A percentile compares a stretch with the other conserved stretches of the same genome.
These are phyloP conservation scores for Anas platyrhynchos DNA, from an alignment of 2,113 vertebrate genomes.

Conservation along the genomic window DNA sequence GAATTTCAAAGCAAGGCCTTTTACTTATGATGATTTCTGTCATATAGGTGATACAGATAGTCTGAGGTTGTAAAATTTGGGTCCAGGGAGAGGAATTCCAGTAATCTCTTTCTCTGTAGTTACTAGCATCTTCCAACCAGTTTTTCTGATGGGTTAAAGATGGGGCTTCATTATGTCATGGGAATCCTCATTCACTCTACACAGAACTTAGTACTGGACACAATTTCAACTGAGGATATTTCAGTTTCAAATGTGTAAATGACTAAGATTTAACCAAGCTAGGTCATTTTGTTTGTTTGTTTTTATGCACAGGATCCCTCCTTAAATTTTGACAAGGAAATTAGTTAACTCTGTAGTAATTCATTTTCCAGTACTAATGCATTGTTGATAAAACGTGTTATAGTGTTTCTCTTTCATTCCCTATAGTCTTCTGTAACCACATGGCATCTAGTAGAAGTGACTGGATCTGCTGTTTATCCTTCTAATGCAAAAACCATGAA, in stretches of 20 bases:
- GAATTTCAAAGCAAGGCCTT: not conserved
- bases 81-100: not conserved
- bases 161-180: accelerated
- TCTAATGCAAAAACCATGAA: not conserved
- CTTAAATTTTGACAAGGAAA: not conserved
- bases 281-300: not conserved
- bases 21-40: not conserved
- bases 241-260: not conserved
- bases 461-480: not conserved
- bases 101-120: not conserved
- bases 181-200: not conserved
- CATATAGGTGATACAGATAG: not conserved
- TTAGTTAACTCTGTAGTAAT: not conserved
- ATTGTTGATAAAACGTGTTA: not conserved
- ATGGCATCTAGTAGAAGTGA: not conserved
- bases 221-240: not conserved
- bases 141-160: not conserved
- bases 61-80: not conserved
- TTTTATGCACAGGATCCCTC: accelerated
- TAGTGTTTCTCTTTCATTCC: not conserved
- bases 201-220: not conserved
- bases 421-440: not conserved
- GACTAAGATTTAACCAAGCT: not conserved
- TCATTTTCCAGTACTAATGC: not conserved
- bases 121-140: not conserved